Conservation (phyloP, 2,797 vertebrate species). For the Crypturellus tataupa region DNA sequence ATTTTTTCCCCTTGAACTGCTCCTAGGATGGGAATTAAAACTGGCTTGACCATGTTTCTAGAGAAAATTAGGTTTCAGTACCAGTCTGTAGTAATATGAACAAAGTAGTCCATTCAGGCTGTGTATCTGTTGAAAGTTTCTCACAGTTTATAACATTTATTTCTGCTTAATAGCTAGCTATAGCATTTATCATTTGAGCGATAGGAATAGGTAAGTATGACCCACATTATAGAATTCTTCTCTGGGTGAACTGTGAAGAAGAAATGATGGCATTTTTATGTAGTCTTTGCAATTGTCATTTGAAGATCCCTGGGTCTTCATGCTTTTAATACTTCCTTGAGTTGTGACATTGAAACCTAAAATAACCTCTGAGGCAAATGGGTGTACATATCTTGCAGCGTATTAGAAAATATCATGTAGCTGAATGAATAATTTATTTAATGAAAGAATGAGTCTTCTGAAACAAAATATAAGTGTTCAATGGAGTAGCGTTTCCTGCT, state of each 20-base stretch:
- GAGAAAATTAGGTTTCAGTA: not conserved
- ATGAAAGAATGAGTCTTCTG: not conserved
- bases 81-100: not conserved
- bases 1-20: not conserved
- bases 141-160: not conserved
- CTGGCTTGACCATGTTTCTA: not conserved
- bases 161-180: not conserved
- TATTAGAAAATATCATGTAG: not conserved
- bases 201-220: not conserved
- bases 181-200: not conserved
- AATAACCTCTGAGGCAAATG: not conserved
- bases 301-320: not conserved
- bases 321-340: not conserved
- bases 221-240: not conserved
- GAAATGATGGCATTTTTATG: not conserved
- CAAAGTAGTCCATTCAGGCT: not conserved
- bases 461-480: not conserved
- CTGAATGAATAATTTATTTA: not conserved
- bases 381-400: not conserved
- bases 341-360: not conserved
- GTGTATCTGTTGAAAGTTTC: not conserved
- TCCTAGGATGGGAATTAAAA: not conserved
- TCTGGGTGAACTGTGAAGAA: not conserved
- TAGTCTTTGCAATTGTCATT: not conserved
- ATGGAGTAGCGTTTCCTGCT: not conserved